phyloP scores from a whole-genome alignment of 2,888 invertebrate species.

The Pristionchus arcanus region DNA sequence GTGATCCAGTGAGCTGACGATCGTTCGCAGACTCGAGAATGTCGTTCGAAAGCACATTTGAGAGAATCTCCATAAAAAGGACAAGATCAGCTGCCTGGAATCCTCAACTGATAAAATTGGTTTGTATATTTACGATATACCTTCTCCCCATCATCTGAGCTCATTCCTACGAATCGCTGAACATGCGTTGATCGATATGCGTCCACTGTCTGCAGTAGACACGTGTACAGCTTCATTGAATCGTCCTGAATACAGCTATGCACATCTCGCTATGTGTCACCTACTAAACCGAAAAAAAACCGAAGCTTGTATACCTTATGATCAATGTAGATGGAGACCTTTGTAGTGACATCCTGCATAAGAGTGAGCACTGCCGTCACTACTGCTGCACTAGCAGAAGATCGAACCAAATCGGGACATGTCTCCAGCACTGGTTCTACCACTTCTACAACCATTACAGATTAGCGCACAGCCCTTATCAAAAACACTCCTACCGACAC shows the following conservation, averaged over 20 bases:
- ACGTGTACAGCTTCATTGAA: conserved; percentile 60
- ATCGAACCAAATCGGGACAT: conserved; percentile 64
- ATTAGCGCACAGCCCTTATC: neutral
- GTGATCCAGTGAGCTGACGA: conserved; percentile 62
- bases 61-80: conserved; percentile 88
- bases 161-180: conserved; percentile 60
- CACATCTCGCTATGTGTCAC: neutral
- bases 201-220: conserved; percentile 63
- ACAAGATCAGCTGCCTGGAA: conserved; percentile 86
- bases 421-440: conserved; percentile 67
- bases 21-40: conserved; percentile 78
- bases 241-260: conserved; percentile 58
- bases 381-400: conserved; percentile 57
- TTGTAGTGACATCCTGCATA: conserved; percentile 69
- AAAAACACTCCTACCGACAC: neutral
- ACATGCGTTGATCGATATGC: conserved; percentile 64
- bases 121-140: conserved; percentile 38
- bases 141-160: conserved; percentile 65
- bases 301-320: conserved; percentile 57
- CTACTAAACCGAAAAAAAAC: too few species aligned
- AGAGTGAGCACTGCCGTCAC: conserved; percentile 72
- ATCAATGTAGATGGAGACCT: conserved; percentile 68
- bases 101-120: neutral
- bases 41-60: conserved; percentile 84
- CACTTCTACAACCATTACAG: conserved; percentile 64